Evolutionary conservation across 2,113 vertebrate genomes (phyloP), one percentile per base, ranked within the genome.

Genomic region (Piaya cayana): DNA sequence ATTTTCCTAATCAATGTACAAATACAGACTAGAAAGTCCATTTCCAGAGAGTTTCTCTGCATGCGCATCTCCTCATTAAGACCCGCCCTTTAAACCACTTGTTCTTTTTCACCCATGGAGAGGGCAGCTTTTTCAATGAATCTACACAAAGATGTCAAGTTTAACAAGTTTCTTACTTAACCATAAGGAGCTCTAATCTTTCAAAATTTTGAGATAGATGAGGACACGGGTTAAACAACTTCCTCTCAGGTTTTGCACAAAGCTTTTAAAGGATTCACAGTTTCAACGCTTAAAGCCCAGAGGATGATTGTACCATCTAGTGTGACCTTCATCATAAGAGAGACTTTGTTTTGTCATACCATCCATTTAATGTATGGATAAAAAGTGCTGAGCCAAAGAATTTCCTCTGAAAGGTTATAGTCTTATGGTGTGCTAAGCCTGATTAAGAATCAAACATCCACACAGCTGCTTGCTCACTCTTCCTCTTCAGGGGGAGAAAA

Each of bases 211-310:
- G 34, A 87, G 77, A 82, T 6, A 69, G 62, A 20, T 71, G 30
- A 93, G 52, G 62, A 42, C 81, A 76, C 20, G 79, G 45, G 74
- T 82, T 87, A 89, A 82, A 68, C 17, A 39, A 39, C 65, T 86
- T 92, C 47, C 27, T 87, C 86, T 86, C 70, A 26, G 13, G 22
- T 17, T 76, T 30, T 58, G 39, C 64, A 82, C 58, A 79, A 82
- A 93, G 27, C 53, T 91, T 95, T 88, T 86, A 88, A 62, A 93
- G 55, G 68, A 55, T 87, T 94, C 49, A 82, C 53, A 30, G 23
- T 50, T 92, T 90, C 39, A 72, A 90, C 93, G 45, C 30, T 56
- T 87, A 56, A 91, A 90, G 49, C 12, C 36, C 85, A 88, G 68
- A 19, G 37, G 32, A 76, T 82, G 15, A 75, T 79, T 90, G 56